Evolutionary conservation across 2,888 invertebrate genomes (phyloP).

Genomic region (Bombylius discolor): DNA sequence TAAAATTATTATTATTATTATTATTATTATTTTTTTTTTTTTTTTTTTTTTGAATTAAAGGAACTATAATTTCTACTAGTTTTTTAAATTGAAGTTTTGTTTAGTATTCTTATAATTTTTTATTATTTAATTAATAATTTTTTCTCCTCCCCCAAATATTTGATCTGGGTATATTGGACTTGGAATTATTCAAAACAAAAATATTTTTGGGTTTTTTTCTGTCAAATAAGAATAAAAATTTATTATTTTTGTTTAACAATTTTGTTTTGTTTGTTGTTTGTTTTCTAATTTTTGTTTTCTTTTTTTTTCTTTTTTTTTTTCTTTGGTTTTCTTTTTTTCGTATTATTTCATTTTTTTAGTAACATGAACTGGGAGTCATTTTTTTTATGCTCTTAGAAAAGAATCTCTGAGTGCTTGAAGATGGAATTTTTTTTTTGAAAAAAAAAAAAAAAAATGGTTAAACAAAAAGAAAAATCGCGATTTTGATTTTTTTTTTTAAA

Average conservation of each 20-base stretch:
- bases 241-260: constrained; percentile 4
- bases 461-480: no score
- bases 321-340: neutral
- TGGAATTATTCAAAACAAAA: constrained; percentile 3
- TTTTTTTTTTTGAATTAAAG: no score
- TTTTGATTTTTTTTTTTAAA: no score
- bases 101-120: neutral
- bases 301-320: constrained; percentile 10
- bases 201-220: no score
- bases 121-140: neutral
- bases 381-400: neutral
- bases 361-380: constrained; percentile 14
- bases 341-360: constrained; percentile 14
- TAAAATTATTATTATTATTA: no score
- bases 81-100: no score
- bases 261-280: constrained; percentile 1
- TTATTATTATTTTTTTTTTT: no score
- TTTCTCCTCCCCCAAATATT: no score
- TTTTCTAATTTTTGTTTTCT: constrained; percentile 9
- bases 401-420: neutral
- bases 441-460: neutral
- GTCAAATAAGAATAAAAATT: no score
- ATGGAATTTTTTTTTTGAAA: neutral
- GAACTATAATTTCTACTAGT: no score
- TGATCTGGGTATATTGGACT: constrained; percentile 4